A percentile compares a stretch with the other conserved stretches of the same genome.
Evolutionary conservation across 2,797 vertebrate genomes (phyloP).

Genomic region (Gobio occitaniae): DNA sequence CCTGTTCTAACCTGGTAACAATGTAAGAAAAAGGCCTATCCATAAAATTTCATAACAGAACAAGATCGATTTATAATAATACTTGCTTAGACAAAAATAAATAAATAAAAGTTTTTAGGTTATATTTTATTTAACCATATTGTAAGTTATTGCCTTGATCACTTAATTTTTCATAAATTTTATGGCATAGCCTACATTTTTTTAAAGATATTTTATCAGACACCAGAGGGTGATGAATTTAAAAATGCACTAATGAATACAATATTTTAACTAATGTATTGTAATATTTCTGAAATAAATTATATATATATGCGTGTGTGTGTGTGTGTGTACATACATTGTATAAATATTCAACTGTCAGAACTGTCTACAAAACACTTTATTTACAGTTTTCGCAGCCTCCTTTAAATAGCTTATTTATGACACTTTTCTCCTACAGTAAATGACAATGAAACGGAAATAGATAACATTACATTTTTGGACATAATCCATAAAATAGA

Average conservation of each 20-base stretch:
- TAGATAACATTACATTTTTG: background rate
- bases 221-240: no score
- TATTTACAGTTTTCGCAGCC: constrained; percentile 19
- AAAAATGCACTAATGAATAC: no score
- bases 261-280: no score
- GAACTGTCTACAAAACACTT: background rate
- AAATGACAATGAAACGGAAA: background rate
- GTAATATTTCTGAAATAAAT: no score
- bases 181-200: no score
- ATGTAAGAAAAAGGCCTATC: background rate
- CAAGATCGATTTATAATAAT: background rate
- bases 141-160: background rate
- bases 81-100: background rate
- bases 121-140: background rate
- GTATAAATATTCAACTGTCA: background rate
- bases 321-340: no score
- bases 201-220: no score
- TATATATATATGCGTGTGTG: no score
- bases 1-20: background rate
- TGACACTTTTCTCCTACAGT: constrained; percentile 3
- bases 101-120: background rate
- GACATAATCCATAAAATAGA: background rate
- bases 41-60: background rate
- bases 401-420: constrained; percentile 19
- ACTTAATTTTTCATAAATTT: background rate